Evolutionary conservation across 2,797 vertebrate species (phyloP), one percentile per base, ranked within the genome.

Genomic region (Poliocrania exsul): DNA sequence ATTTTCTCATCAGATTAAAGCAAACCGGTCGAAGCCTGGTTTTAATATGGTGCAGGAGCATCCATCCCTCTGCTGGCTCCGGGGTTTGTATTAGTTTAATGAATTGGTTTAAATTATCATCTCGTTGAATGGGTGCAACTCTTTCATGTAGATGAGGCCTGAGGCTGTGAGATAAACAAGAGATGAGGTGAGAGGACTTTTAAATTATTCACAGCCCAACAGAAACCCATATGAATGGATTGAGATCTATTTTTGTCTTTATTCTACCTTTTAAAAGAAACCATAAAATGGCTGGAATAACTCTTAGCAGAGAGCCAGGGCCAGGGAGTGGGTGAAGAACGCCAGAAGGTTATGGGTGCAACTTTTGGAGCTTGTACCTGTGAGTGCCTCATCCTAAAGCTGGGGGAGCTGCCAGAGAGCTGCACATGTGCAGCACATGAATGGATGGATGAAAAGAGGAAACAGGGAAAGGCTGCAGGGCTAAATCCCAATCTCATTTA

Each of bases 1-100:
- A 85, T 58, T 94, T 95, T 95, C 96, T 95, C 93, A 95, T 84
- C 91, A 92, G 94, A 95, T 96, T 95, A 97, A 97, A 97, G 88
- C 37, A 62, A 93, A 85, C 49, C 7, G 26, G 84, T 85, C 80
- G 58, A 42, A 87, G 84, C 31, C 93, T 54, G 81, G 65, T 86
- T 94, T 92, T 78, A 91, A 85, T 65, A 37, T 1, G 0, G 47
- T 53, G n/a, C 57, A 46, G 75, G 79, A 93, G 40, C 33, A 20
- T 85, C 88, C 75, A 81, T 88, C 86, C 69, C 92, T 90, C 86
- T 0, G 2, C 65, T 95, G 31, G 56, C 92, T 87, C 75, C 13
- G 0, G 91, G 95, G 69, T 61, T 81, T 83, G 50, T 57, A 35
- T 74, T 83, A 77, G 74, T 81, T 91, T 95, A 89, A 95, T 94